A percentile compares a stretch with the other conserved stretches of the same genome.
These are phyloP conservation scores for Megaceryle alcyon DNA, from an alignment of 2,797 vertebrate species.

Conservation along the genomic window DNA sequence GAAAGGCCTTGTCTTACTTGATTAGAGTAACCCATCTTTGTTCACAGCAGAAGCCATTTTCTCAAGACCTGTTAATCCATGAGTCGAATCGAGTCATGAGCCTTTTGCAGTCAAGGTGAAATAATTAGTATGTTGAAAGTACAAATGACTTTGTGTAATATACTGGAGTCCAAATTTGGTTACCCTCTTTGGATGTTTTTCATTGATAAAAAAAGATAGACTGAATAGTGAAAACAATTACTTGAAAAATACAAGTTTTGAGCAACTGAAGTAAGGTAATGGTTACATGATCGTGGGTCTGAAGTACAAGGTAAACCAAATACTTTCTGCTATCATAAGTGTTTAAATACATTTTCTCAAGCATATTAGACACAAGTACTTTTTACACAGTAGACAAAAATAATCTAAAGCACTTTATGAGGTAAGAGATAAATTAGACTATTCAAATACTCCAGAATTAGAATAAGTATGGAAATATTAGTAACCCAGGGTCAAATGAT, in stretches of 20 bases:
- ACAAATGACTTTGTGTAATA: neutral
- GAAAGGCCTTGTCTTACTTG: neutral
- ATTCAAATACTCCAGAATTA: neutral
- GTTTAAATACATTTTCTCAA: neutral
- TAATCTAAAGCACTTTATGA: neutral
- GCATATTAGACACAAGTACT: neutral
- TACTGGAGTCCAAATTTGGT: neutral
- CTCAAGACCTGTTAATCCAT: neutral
- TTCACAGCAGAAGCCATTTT: neutral
- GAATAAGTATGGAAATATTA: slow-evolving; percentile 8
- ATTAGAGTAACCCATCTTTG: neutral
- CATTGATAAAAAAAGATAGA: neutral
- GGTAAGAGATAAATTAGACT: neutral
- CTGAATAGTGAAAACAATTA: neutral
- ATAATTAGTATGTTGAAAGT: neutral
- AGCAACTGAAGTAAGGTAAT: neutral
- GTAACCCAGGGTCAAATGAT: neutral
- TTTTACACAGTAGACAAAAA: neutral
- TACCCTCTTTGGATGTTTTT: neutral
- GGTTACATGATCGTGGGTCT: neutral
- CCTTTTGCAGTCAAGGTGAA: neutral
- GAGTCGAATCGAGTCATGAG: neutral
- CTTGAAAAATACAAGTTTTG: neutral
- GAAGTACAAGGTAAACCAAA: neutral
- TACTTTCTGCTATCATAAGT: neutral